Percentiles rank a stretch among this genome's conserved stretches.
Evolutionary conservation across 2,113 vertebrate genomes (phyloP).

Genomic region (Phalacrocorax brasilianus): DNA sequence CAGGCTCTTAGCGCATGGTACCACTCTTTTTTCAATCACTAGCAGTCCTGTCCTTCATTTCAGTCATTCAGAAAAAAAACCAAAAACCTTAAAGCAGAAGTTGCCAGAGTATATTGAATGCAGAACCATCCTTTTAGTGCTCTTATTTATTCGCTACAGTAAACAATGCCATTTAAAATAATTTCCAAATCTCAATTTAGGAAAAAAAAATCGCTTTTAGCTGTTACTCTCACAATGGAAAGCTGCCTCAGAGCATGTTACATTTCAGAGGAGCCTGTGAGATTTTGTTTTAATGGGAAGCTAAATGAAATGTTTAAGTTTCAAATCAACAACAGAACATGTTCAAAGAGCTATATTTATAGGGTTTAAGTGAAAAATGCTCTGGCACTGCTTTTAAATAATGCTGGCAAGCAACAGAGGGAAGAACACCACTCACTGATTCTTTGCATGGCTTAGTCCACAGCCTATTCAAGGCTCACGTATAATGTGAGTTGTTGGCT

Average conservation of each 20-base stretch:
- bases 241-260: conserved; percentile 42
- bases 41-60: conserved; percentile 18
- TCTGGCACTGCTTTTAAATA: conserved; percentile 54
- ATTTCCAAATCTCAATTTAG: conserved; percentile 51
- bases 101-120: conserved; percentile 17
- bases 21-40: conserved; percentile 18
- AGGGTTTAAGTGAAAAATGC: conserved; percentile 58
- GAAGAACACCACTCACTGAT: conserved; percentile 45
- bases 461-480: conserved; percentile 22
- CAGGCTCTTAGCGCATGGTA: background rate
- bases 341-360: conserved; percentile 59
- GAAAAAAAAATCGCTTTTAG: background rate
- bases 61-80: background rate
- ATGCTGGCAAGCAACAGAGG: conserved; percentile 9
- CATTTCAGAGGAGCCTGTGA: conserved; percentile 33
- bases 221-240: conserved; percentile 43
- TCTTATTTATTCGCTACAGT: conserved; percentile 23
- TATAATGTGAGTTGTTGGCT: conserved; percentile 59
- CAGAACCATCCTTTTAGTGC: conserved; percentile 13
- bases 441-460: conserved; percentile 47
- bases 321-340: conserved; percentile 65
- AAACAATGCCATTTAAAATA: conserved; percentile 50
- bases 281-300: conserved; percentile 46
- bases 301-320: conserved; percentile 63
- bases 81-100: background rate